Evolutionary conservation across 2,113 vertebrate genomes (phyloP).

Genomic region (Ondatra zibethicus): DNA sequence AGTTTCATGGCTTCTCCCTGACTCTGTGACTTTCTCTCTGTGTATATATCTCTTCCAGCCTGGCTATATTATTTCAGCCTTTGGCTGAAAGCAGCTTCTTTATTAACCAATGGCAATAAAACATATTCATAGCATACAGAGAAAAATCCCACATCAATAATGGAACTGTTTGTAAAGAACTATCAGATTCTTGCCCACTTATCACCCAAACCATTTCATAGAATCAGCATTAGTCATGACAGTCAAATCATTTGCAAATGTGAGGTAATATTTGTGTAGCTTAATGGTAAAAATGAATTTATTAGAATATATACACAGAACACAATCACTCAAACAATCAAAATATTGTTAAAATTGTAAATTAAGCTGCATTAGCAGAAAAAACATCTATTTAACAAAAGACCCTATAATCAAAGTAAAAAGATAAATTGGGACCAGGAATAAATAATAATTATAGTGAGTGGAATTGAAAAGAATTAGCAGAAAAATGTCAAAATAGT

Average conservation of each 20-base stretch:
- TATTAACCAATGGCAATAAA: too few species aligned
- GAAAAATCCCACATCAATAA: too few species aligned
- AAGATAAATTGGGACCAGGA: background rate
- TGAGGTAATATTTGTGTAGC: background rate
- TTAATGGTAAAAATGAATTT: background rate
- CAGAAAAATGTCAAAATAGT: background rate
- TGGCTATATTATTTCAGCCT: too few species aligned
- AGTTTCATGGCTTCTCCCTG: too few species aligned
- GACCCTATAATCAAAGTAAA: background rate
- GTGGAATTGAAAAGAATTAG: background rate
- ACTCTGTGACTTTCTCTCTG: too few species aligned
- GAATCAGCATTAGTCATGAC: background rate
- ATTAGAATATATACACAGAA: background rate
- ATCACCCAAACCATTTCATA: background rate
- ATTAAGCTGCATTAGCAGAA: background rate
- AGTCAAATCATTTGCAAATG: constrained; percentile 16
- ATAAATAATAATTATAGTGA: background rate
- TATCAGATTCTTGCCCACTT: background rate
- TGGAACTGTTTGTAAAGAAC: background rate
- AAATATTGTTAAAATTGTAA: constrained; percentile 10
- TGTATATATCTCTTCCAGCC: too few species aligned
- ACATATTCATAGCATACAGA: too few species aligned
- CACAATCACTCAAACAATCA: background rate
- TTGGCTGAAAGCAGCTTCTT: too few species aligned
- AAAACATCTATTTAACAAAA: background rate